Evolutionary conservation across 1,140 invertebrate species (phyloP), one percentile per base, ranked within the genome.

Genomic region (Leptopilina clavipes): DNA sequence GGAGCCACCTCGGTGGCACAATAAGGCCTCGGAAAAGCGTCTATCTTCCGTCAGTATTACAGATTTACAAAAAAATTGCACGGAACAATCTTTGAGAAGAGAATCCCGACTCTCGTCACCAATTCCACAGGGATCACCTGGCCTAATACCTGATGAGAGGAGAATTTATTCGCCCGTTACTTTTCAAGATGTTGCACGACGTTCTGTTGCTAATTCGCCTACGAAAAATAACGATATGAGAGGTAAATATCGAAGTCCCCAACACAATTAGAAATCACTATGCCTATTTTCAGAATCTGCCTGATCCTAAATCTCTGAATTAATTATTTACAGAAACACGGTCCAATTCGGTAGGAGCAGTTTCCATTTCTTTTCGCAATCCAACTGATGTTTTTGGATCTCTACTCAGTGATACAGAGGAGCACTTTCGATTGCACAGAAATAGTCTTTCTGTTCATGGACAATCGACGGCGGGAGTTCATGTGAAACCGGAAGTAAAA

Each of bases 91-190:
- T 6, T 80, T 86, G 43, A 87, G 76, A 82, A 84, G 82, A 56
- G 83, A 76, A 14, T 88, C 84, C 0, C 83, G 85, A 70, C 81
- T 88, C 11, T 84, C 81, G 10, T 89, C 81, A 48, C 87, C 79
- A 25, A 87, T 82, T 1, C 82, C 82, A 48, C 79, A 79, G 11
- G 86, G 76, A 44, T 76, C 77, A 31, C 59, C 25, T 7, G 79
- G 79, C 89, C 81, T 85, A 40, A 75, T 86, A 11, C 72, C 78
- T 0, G 93, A 94, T 79, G 93, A 94, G 73, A 90, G 93, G 72
- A 89, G 93, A 25, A 94, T 94, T 71, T 97, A 97, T 88, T 96
- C 95, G 0, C 96, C 96, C 0, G 95, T 97, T 43, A 96, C 95
- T 0, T 96, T 96, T 79, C 94, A 96, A 82, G 96, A 96, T 84